These are phyloP conservation scores for Scarus forsteni DNA, from an alignment of 2,797 vertebrate species.

Conservation along the genomic window DNA sequence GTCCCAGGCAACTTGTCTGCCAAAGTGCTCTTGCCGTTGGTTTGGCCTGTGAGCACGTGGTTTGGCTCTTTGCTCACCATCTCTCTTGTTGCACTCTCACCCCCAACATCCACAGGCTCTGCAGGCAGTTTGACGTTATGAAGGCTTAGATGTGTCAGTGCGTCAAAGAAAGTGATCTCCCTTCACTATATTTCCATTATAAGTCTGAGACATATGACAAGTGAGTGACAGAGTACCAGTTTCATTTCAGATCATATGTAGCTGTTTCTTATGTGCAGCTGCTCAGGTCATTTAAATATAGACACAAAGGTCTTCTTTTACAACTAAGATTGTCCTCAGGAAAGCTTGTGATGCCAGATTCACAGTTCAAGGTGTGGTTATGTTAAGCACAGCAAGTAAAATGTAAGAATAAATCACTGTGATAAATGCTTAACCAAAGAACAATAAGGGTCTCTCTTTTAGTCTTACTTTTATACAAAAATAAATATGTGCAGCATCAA, in stretches of 20 bases:
- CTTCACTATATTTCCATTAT: constrained; percentile 41
- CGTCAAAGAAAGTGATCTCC: constrained; percentile 49
- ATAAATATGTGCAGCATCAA: constrained; percentile 68
- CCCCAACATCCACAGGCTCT: constrained; percentile 76
- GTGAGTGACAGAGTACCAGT: constrained; percentile 50
- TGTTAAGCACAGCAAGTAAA: constrained; percentile 45
- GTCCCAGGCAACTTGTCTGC: constrained; percentile 83
- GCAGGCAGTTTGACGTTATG: constrained; percentile 61
- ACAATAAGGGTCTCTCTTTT: constrained; percentile 8
- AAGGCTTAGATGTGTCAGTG: constrained; percentile 61
- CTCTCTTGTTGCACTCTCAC: constrained; percentile 63
- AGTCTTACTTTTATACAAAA: constrained; percentile 60
- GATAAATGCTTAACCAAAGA: constrained; percentile 34
- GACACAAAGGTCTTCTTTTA: constrained; percentile 39
- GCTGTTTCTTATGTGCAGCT: constrained; percentile 43
- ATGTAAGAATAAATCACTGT: constrained; percentile 32
- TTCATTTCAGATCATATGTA: constrained; percentile 53
- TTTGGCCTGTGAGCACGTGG: constrained; percentile 78
- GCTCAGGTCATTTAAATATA: constrained; percentile 36
- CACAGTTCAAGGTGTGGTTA: constrained; percentile 57
- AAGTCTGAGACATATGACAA: constrained; percentile 46
- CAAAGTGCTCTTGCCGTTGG: constrained; percentile 80
- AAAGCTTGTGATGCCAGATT: constrained; percentile 51
- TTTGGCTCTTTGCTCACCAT: constrained; percentile 89
- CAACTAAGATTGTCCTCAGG: constrained; percentile 52